Evolutionary conservation across 2,113 vertebrate genomes (phyloP).

Genomic region (Ancistrus triradiatus): DNA sequence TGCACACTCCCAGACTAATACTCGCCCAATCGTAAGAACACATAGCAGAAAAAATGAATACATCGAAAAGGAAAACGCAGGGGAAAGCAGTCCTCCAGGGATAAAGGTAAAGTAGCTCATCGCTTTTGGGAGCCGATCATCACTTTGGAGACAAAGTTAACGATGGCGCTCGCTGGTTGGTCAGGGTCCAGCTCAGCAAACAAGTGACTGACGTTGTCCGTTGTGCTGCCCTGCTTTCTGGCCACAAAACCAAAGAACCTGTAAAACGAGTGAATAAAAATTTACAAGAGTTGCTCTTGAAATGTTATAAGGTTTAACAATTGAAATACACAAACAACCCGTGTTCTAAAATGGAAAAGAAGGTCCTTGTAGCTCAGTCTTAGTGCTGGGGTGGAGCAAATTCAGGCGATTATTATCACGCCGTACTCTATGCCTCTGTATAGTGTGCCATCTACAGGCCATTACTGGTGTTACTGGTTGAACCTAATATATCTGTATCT

Average conservation of each 20-base stretch:
- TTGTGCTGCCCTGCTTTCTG: conserved; percentile 94
- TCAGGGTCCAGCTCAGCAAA: conserved; percentile 92
- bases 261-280: too few relatives aligned
- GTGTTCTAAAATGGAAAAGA: too few relatives aligned
- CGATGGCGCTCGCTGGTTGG: conserved; percentile 91
- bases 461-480: too few relatives aligned
- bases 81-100: conserved; percentile 48
- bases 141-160: conserved; percentile 94
- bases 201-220: conserved; percentile 96
- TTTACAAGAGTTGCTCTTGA: too few relatives aligned
- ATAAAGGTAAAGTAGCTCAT: too few relatives aligned
- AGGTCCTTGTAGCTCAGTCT: too few relatives aligned
- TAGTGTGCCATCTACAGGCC: too few relatives aligned
- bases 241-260: conserved; percentile 98
- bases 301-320: too few relatives aligned
- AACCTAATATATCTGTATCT: too few relatives aligned
- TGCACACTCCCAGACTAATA: neutral
- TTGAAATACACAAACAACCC: too few relatives aligned
- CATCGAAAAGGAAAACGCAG: conserved; percentile 38
- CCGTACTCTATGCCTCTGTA: too few relatives aligned
- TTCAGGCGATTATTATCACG: too few relatives aligned
- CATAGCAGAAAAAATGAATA: conserved; percentile 39
- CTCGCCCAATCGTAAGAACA: conserved; percentile 11
- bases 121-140: conserved; percentile 88
- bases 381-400: conserved; percentile 39